Base-by-base conservation (phyloP, 1,140 invertebrate species). In the Drosophila nigrodunni region DNA sequence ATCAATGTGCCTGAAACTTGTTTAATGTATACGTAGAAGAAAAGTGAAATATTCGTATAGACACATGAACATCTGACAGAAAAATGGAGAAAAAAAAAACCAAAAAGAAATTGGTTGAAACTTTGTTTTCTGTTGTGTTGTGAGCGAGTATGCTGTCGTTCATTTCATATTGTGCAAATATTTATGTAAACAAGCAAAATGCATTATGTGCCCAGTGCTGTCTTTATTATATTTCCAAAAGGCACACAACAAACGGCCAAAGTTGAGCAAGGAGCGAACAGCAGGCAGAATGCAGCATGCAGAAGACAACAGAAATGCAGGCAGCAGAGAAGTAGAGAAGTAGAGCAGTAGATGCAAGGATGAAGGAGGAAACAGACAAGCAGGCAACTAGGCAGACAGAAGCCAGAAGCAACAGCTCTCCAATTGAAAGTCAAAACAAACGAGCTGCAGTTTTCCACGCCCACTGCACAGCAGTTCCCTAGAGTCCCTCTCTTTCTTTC, bases 181-280 rank as follows among this genome's bases (percentile, higher is more conserved):
- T 70, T 75, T 75, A 70, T 75, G 73, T 75, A 75, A 75, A 75
- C 73, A 75, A 75, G 73, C 59, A 75, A 75, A 75, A 75, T 75
- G 73, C 73, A 75, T 75, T 75, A 75, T 75, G 73, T 71, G 73
- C 67, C 59, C 67, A 64, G 65, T 62, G 57, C 72, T 39, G 73
- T 75, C 73, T 70, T 75, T 75, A 75, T 75, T 75, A 75, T 70
- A 64, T 74, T 74, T 74, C 43, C 57, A 74, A 75, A 75, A 75
- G 59, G 67, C 65, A 74, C 58, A 68, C 43, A 74, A 57, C 72
- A 70, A 74, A 75, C 71, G 73, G 67, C 54, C 43, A 58, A 75
- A 71, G 58, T 75, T 59, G 37, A 52, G 35, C 64, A 60, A 50
- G 70, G 34, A 72, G 62, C 35, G 11, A 10, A 4, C 43, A 58